Percentiles rank a stretch among this genome's conserved stretches.
Evolutionary conservation across 2,113 vertebrate species (phyloP).

Genomic region (Corydoras maculifer): DNA sequence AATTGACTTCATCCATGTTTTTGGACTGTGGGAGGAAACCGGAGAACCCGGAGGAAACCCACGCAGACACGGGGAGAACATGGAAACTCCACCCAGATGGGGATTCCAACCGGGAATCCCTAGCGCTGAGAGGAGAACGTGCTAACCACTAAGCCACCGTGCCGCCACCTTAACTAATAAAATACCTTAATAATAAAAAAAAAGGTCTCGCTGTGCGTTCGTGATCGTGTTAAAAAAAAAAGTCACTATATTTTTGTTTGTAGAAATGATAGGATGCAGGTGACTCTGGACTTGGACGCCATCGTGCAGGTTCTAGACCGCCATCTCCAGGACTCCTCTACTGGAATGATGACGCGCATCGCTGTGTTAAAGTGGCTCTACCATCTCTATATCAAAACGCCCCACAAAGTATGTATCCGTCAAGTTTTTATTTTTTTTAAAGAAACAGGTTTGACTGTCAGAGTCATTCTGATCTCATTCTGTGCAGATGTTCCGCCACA

Average conservation of each 20-base stretch:
- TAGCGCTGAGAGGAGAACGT: no score
- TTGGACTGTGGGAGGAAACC: no score
- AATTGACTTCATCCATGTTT: no score
- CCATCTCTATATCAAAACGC: slow-evolving; percentile 96
- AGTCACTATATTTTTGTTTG: neutral
- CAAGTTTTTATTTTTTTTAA: neutral
- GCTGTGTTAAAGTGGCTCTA: slow-evolving; percentile 97
- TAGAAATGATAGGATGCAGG: slow-evolving; percentile 70
- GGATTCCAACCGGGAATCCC: no score
- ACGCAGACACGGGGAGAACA: no score
- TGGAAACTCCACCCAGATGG: no score
- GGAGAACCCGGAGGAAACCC: no score
- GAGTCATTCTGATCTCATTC: neutral
- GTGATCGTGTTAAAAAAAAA: neutral
- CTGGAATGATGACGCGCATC: slow-evolving; percentile 97
- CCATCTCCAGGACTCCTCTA: slow-evolving; percentile 82
- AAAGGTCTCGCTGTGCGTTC: no score
- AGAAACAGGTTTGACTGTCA: no score
- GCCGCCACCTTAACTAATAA: no score
- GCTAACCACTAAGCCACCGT: no score
- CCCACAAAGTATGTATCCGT: slow-evolving; percentile 68
- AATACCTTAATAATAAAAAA: no score
- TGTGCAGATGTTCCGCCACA: slow-evolving; percentile 89
- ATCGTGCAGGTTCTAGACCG: slow-evolving; percentile 92
- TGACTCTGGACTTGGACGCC: slow-evolving; percentile 85